A percentile compares a stretch with the other conserved stretches of the same genome.
Evolutionary conservation across 2,888 invertebrate species (phyloP).

Genomic region (Ophioninae sp.): DNA sequence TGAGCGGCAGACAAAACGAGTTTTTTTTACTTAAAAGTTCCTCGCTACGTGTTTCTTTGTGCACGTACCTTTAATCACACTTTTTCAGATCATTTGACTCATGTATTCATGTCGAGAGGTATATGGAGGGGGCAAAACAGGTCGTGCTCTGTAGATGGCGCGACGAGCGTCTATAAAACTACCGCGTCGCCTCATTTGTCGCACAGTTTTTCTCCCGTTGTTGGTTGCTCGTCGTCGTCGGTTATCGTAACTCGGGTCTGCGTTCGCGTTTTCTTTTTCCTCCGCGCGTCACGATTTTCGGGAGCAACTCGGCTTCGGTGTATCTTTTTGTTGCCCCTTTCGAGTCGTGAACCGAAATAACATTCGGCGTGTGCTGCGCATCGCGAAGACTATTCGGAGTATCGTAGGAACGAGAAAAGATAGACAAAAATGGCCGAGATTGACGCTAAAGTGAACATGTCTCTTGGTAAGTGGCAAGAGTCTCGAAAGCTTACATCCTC

Average conservation of each 20-base stretch:
- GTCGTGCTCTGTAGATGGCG: conserved; percentile 30
- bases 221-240: too few species aligned
- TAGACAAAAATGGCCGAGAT: conserved; percentile 76
- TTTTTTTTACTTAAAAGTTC: not conserved
- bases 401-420: conserved; percentile 20
- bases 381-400: conserved; percentile 6
- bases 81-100: conserved; percentile 3
- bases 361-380: not conserved
- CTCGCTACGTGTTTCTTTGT: not conserved
- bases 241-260: not conserved
- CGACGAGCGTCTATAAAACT: conserved; percentile 28
- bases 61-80: not conserved
- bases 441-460: conserved; percentile 80
- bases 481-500: conserved; percentile 69
- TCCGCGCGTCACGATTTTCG: not conserved
- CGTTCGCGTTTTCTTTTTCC: not conserved
- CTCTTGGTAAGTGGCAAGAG: conserved; percentile 79
- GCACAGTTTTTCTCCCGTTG: conserved; percentile 27
- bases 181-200: conserved; percentile 3
- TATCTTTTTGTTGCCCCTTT: not conserved
- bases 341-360: not conserved
- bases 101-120: not conserved
- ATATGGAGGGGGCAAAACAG: conserved; percentile 19
- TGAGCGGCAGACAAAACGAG: not conserved
- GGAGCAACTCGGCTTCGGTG: not conserved